A percentile compares a stretch with the other conserved stretches of the same genome.
These are phyloP conservation scores for Xenopus tropicalis DNA, from an alignment of 2,113 vertebrate species.

Conservation along the genomic window UCB_Xtro_10.0 CM004447.2:68160501-68161000, in stretches of 20 bases:
- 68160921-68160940: constrained; percentile 84
- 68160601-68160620: constrained; percentile 1
- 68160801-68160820: constrained; percentile 58
- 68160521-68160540: no score
- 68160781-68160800: constrained; percentile 57
- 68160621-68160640: constrained; percentile 29
- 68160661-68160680: constrained; percentile 32
- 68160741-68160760: constrained; percentile 49
- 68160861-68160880: constrained; percentile 63
- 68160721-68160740: constrained; percentile 50
- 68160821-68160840: constrained; percentile 61
- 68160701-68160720: constrained; percentile 49
- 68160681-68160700: constrained; percentile 37
- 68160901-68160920: constrained; percentile 67
- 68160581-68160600: no score
- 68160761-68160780: constrained; percentile 40
- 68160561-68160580: no score
- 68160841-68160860: constrained; percentile 72
- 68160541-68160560: no score
- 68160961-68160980: constrained; percentile 99
- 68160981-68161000: constrained; percentile 98
- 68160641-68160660: constrained; percentile 46
- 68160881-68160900: constrained; percentile 64
- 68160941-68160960: constrained; percentile 99
- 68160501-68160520: no score